phyloP scores from a whole-genome alignment of 2,797 vertebrate species.

The Pogonophryne albipinna region DNA sequence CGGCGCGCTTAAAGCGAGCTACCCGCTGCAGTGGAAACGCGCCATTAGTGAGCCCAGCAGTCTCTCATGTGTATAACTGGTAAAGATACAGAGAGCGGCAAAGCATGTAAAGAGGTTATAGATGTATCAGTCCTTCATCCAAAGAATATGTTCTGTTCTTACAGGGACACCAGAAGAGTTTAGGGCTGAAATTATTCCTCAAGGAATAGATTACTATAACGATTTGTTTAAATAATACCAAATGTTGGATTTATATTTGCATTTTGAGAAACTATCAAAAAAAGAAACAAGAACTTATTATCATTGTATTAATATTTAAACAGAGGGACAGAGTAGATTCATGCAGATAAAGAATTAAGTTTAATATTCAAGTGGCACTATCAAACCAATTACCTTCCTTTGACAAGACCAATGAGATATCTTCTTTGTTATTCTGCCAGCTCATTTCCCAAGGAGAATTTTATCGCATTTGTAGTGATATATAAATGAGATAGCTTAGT shows the following conservation, averaged over 20 bases:
- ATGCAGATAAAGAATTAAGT: background rate
- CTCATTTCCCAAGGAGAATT: constrained; percentile 4
- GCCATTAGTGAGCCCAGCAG: no score
- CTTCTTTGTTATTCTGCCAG: constrained; percentile 9
- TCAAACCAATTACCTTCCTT: constrained; percentile 6
- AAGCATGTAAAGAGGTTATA: no score
- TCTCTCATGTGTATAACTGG: no score
- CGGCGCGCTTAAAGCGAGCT: no score
- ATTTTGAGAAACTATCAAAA: background rate
- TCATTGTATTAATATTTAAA: background rate
- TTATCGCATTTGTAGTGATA: background rate
- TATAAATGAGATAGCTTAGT: background rate
- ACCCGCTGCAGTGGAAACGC: no score
- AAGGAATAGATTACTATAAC: no score
- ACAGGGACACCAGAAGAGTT: no score
- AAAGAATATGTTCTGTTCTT: no score
- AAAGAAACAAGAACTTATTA: background rate
- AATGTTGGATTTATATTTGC: background rate
- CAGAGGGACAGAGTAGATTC: background rate
- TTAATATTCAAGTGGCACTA: background rate
- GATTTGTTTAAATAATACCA: no score
- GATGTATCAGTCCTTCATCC: no score
- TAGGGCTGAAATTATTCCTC: no score
- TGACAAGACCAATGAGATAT: background rate
- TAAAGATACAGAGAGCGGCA: no score